phyloP scores from a whole-genome alignment of 2,888 invertebrate species.

The Neoascia interrupta region DNA sequence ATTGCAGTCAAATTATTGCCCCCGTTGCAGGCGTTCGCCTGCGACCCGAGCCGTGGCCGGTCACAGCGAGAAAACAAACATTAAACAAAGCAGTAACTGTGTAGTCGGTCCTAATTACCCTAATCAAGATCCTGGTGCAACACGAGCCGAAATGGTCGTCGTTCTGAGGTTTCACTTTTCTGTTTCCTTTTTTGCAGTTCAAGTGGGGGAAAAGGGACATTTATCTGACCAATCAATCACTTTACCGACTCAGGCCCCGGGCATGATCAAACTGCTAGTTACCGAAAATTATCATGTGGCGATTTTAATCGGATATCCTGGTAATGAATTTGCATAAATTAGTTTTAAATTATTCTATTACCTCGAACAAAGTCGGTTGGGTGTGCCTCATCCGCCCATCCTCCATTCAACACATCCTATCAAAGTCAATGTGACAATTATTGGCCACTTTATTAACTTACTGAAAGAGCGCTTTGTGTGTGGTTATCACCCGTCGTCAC shows the following conservation, averaged over 20 bases:
- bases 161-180: conserved; percentile 2
- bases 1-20: conserved; percentile 58
- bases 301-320: conserved; percentile 49
- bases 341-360: conserved; percentile 46
- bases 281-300: conserved; percentile 53
- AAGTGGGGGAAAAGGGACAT: conserved; percentile 23
- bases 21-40: conserved; percentile 33
- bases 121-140: conserved; percentile 58
- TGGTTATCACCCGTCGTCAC: conserved; percentile 43
- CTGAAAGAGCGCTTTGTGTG: conserved; percentile 60
- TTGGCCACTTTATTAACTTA: conserved; percentile 68
- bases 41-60: not conserved
- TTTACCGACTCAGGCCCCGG: conserved; percentile 2
- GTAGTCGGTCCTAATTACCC: conserved; percentile 38
- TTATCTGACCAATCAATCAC: conserved; percentile 43
- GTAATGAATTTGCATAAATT: conserved; percentile 55
- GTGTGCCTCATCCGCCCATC: no score
- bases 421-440: conserved; percentile 67
- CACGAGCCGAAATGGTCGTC: conserved; percentile 23
- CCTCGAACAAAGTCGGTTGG: no score
- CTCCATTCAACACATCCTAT: no score
- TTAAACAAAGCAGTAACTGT: conserved; percentile 16
- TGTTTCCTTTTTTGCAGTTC: conserved; percentile 27
- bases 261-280: not conserved
- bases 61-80: conserved; percentile 14